Evolutionary conservation across 2,888 invertebrate species (phyloP), one percentile per base, ranked within the genome.

Genomic region (Aporophyla lueneburgensis): DNA sequence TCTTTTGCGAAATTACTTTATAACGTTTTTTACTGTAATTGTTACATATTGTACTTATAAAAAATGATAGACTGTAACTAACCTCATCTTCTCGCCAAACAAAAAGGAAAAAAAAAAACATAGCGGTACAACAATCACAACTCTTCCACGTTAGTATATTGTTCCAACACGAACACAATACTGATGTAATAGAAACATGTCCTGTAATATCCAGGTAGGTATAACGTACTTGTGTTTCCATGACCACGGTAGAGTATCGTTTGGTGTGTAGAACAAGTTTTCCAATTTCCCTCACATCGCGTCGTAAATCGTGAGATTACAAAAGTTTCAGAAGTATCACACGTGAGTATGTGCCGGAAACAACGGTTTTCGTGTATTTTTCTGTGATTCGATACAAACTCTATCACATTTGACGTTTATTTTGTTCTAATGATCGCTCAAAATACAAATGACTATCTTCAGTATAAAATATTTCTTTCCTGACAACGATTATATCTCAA

Each of bases 271-370:
- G 46, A 65, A 19, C 72, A 79, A 86, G 70, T 86, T 84, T 84
- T 86, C 81, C 87, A 86, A 84, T 84, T 71, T 61, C 40, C 43
- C 74, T 54, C 27, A 19, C 71, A 40, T 40, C 40, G 58, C 46
- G 74, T 56, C 68, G 66, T 75, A 73, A 69, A 75, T 65, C 58
- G 59, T 54, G 54, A 79, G 80, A 86, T 84, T 86, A 80, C 84
- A 69, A 75, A 84, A 84, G 63, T 86, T 86, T 49, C 40, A 63
- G 27, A 51, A 59, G 62, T 58, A 58, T 46, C 16, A 33, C 2
- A 68, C 40, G 14, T 24, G 27, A 46, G 69, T 40, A 72, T 72
- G 69, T 61, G 46, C n/a, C 59, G 40, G 58, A 51, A 27, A 73
- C 67, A 21, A 59, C 59, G n/a, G 63, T 56, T 65, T 63, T 69